These are phyloP conservation scores for Acromyrmex heyeri DNA, from an alignment of 1,140 invertebrate genomes.

Conservation along the genomic window DNA sequence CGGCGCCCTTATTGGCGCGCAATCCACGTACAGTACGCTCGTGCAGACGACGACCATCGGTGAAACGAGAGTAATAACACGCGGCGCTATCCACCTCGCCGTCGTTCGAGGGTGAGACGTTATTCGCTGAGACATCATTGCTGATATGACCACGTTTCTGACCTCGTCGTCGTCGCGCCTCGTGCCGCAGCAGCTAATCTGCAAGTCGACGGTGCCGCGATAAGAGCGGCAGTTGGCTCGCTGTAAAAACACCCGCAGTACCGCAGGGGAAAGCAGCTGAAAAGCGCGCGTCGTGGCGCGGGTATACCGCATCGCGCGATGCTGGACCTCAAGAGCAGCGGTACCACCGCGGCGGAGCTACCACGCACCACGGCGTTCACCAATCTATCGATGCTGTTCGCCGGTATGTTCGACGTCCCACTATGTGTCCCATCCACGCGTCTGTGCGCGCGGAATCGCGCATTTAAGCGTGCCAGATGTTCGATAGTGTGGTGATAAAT, in stretches of 20 bases:
- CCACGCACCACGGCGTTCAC: constrained; percentile 88
- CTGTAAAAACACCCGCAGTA: constrained; percentile 33
- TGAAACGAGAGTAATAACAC: constrained; percentile 31
- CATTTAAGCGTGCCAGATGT: constrained; percentile 1
- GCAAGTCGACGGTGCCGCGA: constrained; percentile 59
- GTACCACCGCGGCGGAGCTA: constrained; percentile 88
- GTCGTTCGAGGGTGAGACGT: constrained; percentile 13
- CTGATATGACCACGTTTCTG: constrained; percentile 67
- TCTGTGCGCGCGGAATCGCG: background rate
- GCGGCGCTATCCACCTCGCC: constrained; percentile 27
- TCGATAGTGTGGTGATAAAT: constrained; percentile 34
- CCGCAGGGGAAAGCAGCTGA: constrained; percentile 44
- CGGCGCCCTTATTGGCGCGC: constrained; percentile 64
- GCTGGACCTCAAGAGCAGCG: constrained; percentile 89
- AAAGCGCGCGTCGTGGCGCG: constrained; percentile 29
- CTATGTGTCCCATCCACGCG: constrained; percentile 5
- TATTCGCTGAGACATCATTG: background rate
- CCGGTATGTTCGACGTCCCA: constrained; percentile 85
- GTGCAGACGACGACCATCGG: constrained; percentile 33
- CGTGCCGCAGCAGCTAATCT: constrained; percentile 46
- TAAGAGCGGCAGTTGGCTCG: background rate
- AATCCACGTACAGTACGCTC: constrained; percentile 30
- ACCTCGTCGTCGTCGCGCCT: constrained; percentile 25
- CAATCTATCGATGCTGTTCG: constrained; percentile 90
- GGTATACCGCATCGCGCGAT: constrained; percentile 80